Evolutionary conservation across 1,140 invertebrate genomes (phyloP).

Genomic region (Psilanteris sp.): DNA sequence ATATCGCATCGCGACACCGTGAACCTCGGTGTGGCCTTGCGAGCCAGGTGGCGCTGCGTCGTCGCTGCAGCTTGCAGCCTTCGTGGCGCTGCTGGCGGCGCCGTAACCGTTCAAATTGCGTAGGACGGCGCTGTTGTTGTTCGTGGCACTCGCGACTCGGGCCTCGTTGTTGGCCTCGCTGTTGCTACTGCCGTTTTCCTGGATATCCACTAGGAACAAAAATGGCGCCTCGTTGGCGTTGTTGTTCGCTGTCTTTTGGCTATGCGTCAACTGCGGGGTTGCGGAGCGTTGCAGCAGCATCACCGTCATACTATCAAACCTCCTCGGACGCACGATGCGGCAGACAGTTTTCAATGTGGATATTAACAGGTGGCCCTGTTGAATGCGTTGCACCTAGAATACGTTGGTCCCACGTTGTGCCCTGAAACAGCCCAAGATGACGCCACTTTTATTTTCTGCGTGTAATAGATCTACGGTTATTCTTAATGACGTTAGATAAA

Average conservation of each 20-base stretch:
- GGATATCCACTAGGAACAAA: slow-evolving; percentile 72
- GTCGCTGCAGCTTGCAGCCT: slow-evolving; percentile 62
- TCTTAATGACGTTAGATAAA: too few species aligned
- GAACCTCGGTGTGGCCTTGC: slow-evolving; percentile 68
- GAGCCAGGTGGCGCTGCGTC: slow-evolving; percentile 60
- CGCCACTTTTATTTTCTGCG: too few species aligned
- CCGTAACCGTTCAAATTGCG: slow-evolving; percentile 65
- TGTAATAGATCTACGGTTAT: too few species aligned
- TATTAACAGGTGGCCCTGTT: slow-evolving; percentile 41
- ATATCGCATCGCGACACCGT: slow-evolving; percentile 83
- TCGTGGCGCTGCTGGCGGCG: slow-evolving; percentile 64
- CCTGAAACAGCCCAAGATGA: slow-evolving; percentile 14
- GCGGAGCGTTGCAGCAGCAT: slow-evolving; percentile 80
- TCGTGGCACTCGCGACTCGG: slow-evolving; percentile 36
- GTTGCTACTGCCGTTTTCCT: slow-evolving; percentile 67
- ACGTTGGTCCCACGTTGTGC: slow-evolving; percentile 25
- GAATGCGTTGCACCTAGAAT: slow-evolving; percentile 21
- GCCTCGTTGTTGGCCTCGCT: slow-evolving; percentile 58
- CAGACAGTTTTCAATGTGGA: slow-evolving; percentile 41
- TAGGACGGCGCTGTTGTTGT: slow-evolving; percentile 60
- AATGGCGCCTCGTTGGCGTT: slow-evolving; percentile 73
- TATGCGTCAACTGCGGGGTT: slow-evolving; percentile 78
- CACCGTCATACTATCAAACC: slow-evolving; percentile 80
- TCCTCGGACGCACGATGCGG: slow-evolving; percentile 65
- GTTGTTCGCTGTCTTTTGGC: slow-evolving; percentile 75